Evolutionary conservation across 1,140 invertebrate species (phyloP).

Genomic region (Euura lappo): DNA sequence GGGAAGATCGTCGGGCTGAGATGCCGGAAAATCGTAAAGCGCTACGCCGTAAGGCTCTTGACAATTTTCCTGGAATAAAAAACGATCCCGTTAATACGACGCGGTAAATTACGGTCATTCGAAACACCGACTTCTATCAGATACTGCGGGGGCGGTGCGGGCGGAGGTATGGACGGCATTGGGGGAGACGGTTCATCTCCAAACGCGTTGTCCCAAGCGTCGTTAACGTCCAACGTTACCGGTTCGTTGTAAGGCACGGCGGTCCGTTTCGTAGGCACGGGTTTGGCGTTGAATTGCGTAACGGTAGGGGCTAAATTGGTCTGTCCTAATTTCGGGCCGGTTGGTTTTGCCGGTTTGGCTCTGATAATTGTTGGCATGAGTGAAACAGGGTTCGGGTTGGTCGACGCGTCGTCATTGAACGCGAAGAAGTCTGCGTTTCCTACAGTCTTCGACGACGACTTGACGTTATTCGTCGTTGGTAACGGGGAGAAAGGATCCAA

Average conservation of each 20-base stretch:
- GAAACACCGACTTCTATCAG: constrained; percentile 41
- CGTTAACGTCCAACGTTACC: constrained; percentile 30
- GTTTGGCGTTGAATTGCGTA: constrained; percentile 19
- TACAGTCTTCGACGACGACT: constrained; percentile 24
- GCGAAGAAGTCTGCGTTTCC: constrained; percentile 48
- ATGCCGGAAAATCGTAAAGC: constrained; percentile 74
- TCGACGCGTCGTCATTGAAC: constrained; percentile 35
- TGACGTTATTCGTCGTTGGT: constrained; percentile 27
- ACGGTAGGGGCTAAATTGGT: constrained; percentile 29
- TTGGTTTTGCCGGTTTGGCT: constrained; percentile 47
- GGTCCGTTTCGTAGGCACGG: neutral
- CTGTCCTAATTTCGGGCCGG: constrained; percentile 22
- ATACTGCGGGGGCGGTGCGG: constrained; percentile 69
- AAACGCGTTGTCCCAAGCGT: constrained; percentile 36
- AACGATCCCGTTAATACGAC: neutral
- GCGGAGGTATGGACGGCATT: constrained; percentile 78
- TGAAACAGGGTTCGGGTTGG: constrained; percentile 16
- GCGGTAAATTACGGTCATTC: constrained; percentile 29
- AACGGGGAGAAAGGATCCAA: constrained; percentile 38
- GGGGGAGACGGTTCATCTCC: constrained; percentile 66
- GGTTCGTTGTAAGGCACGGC: constrained; percentile 15
- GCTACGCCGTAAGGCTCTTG: constrained; percentile 72
- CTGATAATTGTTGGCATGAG: constrained; percentile 73
- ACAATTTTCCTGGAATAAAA: constrained; percentile 42
- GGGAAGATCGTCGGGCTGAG: constrained; percentile 73